Base-by-base conservation (phyloP, 2,797 vertebrate species). In the Paratrypauchen microcephalus region DNA sequence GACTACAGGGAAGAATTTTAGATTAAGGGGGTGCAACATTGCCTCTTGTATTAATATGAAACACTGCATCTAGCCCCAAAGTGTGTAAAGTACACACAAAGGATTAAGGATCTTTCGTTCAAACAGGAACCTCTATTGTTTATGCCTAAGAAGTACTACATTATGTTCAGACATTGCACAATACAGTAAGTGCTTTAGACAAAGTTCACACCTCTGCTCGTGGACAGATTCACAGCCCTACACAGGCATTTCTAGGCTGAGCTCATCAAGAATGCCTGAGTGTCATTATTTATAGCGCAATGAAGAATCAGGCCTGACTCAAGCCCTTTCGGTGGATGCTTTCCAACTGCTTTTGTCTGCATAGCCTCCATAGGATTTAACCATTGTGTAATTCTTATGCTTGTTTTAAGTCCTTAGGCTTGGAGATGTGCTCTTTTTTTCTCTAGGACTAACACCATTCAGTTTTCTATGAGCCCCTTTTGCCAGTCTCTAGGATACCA, bases 401-500 rank as follows among this genome's bases (percentile, higher is more conserved):
- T 36, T 50, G 13, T 70, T 16, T 54, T 28, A 30, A 70, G 61
- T 66, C 36, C 50, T 57, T 28, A 11, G 12, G 12, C 6, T 63
- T 61, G 50, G 64, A 54, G 26, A 75, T 67, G 48, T 36, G 18
- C 66, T 39, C 62, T 47, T 50, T 47, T 50, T 65, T 50, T 74
- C 70, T 75, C 65, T 62, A 23, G 30, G 23, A 74, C 47, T 81
- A 68, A 74, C 63, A 69, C 71, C 77, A 84, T 87, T 87, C 83
- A 78, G 66, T 80, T 87, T 84, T 84, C 78, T 80, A 57, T 75
- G 81, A 86, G 71, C 82, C 81, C 66, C 75, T 65, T 72, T 78
- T 68, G 73, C 79, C 78, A 77, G 89, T 91, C 85, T 89, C 89
- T 83, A 88, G 88, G 90, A 87, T 87, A 89, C 88, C 78, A 68